Percentiles rank a stretch among this genome's conserved stretches.
phyloP scores from a whole-genome alignment of 2,113 vertebrate species.

The Lasiurus cinereus region DNA sequence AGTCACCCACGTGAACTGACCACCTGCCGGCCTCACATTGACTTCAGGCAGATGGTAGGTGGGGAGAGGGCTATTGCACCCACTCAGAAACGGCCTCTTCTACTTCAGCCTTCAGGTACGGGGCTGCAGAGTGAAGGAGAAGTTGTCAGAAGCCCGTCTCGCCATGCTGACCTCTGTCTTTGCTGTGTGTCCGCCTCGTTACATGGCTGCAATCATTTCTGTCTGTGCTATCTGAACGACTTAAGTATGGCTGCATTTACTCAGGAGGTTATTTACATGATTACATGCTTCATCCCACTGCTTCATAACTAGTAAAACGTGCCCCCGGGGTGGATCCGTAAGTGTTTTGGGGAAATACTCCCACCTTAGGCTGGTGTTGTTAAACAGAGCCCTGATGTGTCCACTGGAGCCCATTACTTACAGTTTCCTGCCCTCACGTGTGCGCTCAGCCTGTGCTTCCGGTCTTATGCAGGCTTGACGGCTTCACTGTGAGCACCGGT shows the following conservation, averaged over 20 bases:
- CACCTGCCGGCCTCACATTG: neutral
- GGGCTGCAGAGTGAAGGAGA: neutral
- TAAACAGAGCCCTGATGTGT: neutral
- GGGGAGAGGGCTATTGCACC: neutral
- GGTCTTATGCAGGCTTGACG: neutral
- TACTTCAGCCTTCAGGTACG: too few species aligned
- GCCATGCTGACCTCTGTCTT: neutral
- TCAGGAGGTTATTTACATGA: neutral
- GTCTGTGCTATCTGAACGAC: neutral
- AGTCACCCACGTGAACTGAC: too few species aligned
- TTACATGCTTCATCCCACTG: neutral
- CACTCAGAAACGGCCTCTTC: neutral
- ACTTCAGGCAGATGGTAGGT: neutral
- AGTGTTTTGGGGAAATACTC: neutral
- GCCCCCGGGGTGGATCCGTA: neutral
- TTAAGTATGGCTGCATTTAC: neutral
- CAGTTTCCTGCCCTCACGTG: neutral
- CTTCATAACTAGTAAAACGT: neutral
- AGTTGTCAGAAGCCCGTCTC: neutral
- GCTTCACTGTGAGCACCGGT: neutral
- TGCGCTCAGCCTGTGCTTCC: neutral
- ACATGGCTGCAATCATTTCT: neutral
- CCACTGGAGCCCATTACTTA: neutral
- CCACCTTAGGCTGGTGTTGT: neutral
- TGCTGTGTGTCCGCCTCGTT: neutral